These are phyloP conservation scores for Scaptodrosophila latifasciaeformis DNA, from an alignment of 2,888 invertebrate genomes.

Conservation along the genomic window DNA sequence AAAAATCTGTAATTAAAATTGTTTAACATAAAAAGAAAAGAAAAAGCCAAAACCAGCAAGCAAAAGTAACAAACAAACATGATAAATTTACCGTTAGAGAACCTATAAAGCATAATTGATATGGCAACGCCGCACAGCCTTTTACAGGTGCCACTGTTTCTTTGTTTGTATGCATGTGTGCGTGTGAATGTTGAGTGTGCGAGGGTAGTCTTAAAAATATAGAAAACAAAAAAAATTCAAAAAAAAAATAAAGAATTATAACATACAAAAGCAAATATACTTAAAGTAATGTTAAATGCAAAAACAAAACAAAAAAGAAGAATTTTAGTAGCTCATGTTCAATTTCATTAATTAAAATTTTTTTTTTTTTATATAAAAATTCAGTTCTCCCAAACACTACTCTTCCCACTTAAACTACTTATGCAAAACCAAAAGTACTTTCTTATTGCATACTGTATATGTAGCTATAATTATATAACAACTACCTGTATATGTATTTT, in stretches of 20 bases:
- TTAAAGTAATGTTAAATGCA: conserved; percentile 27
- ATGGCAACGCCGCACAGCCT: conserved; percentile 3
- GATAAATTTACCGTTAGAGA: background rate
- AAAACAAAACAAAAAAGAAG: conserved; percentile 23
- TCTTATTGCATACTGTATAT: conserved; percentile 3
- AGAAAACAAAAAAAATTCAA: background rate
- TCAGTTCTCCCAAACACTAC: background rate
- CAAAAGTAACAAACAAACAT: conserved; percentile 11
- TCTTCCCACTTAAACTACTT: conserved; percentile 5
- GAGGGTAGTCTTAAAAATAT: conserved; percentile 3
- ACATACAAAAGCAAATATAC: conserved; percentile 24
- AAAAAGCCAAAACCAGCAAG: conserved; percentile 1
- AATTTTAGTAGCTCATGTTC: conserved; percentile 32
- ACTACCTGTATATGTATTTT: conserved; percentile 43
- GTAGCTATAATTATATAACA: conserved; percentile 32
- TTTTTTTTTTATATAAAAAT: too few species aligned
- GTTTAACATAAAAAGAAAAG: conserved; percentile 7
- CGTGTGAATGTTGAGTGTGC: background rate
- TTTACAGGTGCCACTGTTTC: background rate
- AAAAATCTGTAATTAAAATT: conserved; percentile 7
- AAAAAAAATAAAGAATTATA: conserved; percentile 10
- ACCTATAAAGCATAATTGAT: conserved; percentile 25
- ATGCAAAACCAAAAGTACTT: conserved; percentile 3
- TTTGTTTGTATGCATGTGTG: too few species aligned
- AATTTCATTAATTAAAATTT: background rate